Evolutionary conservation across 2,113 vertebrate genomes (phyloP).

Genomic region (Bufo gargarizans): DNA sequence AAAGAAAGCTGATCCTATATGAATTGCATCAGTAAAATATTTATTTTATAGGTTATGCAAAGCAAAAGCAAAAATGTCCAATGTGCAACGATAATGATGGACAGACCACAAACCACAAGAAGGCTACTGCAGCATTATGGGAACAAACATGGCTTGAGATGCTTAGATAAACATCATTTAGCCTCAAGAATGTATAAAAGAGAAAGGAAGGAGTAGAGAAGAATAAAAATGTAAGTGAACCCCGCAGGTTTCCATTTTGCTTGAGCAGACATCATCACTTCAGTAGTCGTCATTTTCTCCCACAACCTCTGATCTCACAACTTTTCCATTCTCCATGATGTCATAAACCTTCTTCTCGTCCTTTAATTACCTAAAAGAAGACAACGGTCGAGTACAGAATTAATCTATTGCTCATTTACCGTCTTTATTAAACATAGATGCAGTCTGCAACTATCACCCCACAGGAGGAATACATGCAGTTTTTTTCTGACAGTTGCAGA

Average conservation of each 20-base stretch:
- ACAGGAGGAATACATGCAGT: not conserved
- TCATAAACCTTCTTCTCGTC: not conserved
- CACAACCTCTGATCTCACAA: not conserved
- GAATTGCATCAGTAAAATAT: conserved; percentile 26
- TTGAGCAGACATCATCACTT: conserved; percentile 19
- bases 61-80: conserved; percentile 28
- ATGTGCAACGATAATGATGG: not conserved
- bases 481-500: no score
- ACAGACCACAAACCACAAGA: conserved; percentile 8
- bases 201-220: not conserved
- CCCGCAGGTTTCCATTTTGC: conserved; percentile 1
- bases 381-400: not conserved
- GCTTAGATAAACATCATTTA: not conserved
- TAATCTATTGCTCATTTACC: not conserved
- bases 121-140: not conserved
- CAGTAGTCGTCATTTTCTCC: not conserved
- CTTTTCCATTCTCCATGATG: not conserved
- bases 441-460: not conserved
- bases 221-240: not conserved
- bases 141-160: not conserved
- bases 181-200: not conserved
- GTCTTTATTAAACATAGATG: not conserved
- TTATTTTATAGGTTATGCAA: conserved; percentile 27
- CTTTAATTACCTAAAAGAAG: not conserved
- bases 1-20: not conserved